phyloP scores from a whole-genome alignment of 1,140 invertebrate genomes.

The Sycophila sp. region DNA sequence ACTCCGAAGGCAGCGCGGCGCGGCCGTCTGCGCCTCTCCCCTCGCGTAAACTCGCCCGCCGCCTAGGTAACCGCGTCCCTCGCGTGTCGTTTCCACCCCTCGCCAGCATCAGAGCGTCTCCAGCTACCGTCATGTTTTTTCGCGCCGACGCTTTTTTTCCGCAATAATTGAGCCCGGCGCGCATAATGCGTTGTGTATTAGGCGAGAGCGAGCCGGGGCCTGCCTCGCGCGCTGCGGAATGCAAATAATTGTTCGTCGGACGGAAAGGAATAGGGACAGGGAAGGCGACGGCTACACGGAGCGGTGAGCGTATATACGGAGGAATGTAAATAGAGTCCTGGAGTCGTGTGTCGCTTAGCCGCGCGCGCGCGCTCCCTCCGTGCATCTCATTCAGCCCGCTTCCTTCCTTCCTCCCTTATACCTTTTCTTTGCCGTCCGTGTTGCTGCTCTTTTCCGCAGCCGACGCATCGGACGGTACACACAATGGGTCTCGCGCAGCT shows the following conservation, averaged over 20 bases:
- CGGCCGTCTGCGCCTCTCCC: too few relatives aligned
- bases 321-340: slow-evolving; percentile 63
- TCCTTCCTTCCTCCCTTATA: neutral
- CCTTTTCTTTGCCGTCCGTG: neutral
- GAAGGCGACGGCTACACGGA: slow-evolving; percentile 46
- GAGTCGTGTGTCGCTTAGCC: slow-evolving; percentile 48
- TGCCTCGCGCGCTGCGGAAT: slow-evolving; percentile 50
- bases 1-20: too few relatives aligned
- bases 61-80: neutral
- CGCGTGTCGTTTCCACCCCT: neutral
- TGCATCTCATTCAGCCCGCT: slow-evolving; percentile 15
- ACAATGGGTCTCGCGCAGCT: neutral
- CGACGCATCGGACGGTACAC: neutral
- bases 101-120: neutral
- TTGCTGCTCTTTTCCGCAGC: neutral
- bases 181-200: neutral
- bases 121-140: slow-evolving; percentile 39
- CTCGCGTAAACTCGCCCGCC: neutral
- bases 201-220: neutral
- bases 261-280: neutral
- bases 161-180: slow-evolving; percentile 43
- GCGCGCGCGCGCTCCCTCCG: slow-evolving; percentile 36
- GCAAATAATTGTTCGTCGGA: slow-evolving; percentile 61
- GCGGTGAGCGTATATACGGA: slow-evolving; percentile 50
- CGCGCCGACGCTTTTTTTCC: too few relatives aligned